These are phyloP conservation scores for Lithophane leautieri DNA, from an alignment of 2,888 invertebrate genomes.

Conservation along the genomic window DNA sequence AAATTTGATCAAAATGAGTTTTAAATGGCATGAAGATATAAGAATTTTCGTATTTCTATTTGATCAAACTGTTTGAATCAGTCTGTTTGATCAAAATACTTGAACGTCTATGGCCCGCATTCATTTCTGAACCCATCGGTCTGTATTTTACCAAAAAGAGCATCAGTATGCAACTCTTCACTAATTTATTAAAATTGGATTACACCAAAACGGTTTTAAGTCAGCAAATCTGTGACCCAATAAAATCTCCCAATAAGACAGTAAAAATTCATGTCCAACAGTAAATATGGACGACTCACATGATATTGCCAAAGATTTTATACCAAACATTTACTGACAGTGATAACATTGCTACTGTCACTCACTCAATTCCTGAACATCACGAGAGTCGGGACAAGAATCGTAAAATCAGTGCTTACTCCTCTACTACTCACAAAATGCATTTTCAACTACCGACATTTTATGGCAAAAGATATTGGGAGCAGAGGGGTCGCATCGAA, in stretches of 20 bases:
- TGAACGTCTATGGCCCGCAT: no score
- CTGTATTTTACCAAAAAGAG: not conserved
- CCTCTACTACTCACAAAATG: slow-evolving; percentile 56
- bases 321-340: not conserved
- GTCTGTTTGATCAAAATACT: no score
- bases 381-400: slow-evolving; percentile 8
- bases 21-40: no score
- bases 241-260: slow-evolving; percentile 2
- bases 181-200: not conserved
- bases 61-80: no score
- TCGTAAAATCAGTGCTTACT: slow-evolving; percentile 38
- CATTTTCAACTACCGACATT: slow-evolving; percentile 59
- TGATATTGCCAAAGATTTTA: slow-evolving; percentile 17
- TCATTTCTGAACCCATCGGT: not conserved
- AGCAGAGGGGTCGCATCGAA: slow-evolving; percentile 69
- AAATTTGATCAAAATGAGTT: no score
- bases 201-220: not conserved
- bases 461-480: slow-evolving; percentile 59
- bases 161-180: no score
- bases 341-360: slow-evolving; percentile 9
- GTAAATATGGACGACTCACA: slow-evolving; percentile 2
- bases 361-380: slow-evolving; percentile 12
- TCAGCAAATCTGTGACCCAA: not conserved
- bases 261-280: slow-evolving; percentile 5
- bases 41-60: no score